Base-by-base conservation (phyloP, 2,113 vertebrate genomes). In the Mastomys natalensis region DNA sequence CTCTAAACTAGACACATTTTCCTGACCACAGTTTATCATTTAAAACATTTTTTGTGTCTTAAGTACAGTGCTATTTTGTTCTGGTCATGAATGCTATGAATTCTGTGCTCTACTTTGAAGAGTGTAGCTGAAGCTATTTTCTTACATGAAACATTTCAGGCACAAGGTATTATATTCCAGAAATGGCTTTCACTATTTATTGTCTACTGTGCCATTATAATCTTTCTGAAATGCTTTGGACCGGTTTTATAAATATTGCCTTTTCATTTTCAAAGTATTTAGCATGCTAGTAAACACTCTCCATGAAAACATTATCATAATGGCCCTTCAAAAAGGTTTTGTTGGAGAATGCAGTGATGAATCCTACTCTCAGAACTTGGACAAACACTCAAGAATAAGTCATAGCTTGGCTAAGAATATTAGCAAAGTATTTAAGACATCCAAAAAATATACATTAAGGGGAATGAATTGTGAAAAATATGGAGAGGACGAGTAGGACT, bases 131-230 rank as follows among this genome's bases (percentile, higher is more conserved):
- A 97, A 85, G 37, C 74, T 85, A 81, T 91, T 91, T 93, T 45
- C 15, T 76, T 64, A 90, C 24, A 40, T 45, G 96, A 93, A 92
- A 45, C 40, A 95, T 90, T 97, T 97, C 77, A 58, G 73, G 68
- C 90, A 89, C 82, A 95, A 95, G 37, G n/a, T 93, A 43, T 16
- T 91, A 0, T 80, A 89, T 86, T 91, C 13, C 48, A 95, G 68
- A 97, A 97, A 94, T 62, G 40, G 34, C 40, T 95, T 93, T 95
- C 62, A 81, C 84, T 95, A 95, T 94, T 97, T 97, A 94, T 95
- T 97, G 89, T 84, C 90, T 90, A 70, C 64, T 93, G 74, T 19
- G 31, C 5, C 58, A 48, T 78, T 66, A 90, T 95, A 95, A 82
- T 95, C 96, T 96, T 97, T 76, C 48, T 87, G 37, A 96, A 95